A percentile compares a stretch with the other conserved stretches of the same genome.
phyloP scores from a whole-genome alignment of 2,797 vertebrate genomes.

The Helicolenus hilgendorfi region DNA sequence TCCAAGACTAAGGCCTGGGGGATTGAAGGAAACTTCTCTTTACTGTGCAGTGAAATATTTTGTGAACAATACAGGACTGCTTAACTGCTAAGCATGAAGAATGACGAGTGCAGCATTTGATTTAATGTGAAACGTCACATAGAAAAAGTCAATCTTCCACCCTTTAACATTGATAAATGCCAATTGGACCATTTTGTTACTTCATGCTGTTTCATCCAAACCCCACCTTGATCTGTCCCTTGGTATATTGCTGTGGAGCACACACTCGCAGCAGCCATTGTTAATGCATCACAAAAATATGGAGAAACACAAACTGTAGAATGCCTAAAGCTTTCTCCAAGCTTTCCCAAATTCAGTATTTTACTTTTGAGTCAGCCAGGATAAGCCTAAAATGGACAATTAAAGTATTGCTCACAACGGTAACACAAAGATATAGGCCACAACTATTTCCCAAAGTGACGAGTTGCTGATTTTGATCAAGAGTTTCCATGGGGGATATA shows the following conservation, averaged over 20 bases:
- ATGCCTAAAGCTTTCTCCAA: slow-evolving; percentile 94
- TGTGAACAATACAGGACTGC: slow-evolving; percentile 51
- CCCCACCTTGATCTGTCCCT: slow-evolving; percentile 95
- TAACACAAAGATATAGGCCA: slow-evolving; percentile 99
- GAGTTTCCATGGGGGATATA: slow-evolving; percentile 72
- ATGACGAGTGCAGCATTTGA: slow-evolving; percentile 44
- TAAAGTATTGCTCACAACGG: slow-evolving; percentile 86
- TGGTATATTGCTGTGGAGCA: slow-evolving; percentile 96
- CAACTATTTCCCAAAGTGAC: slow-evolving; percentile 81
- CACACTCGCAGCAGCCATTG: slow-evolving; percentile 98
- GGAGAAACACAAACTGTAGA: slow-evolving; percentile 90
- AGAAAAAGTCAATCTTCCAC: slow-evolving; percentile 24
- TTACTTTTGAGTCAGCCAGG: slow-evolving; percentile 95
- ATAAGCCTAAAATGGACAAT: slow-evolving; percentile 92
- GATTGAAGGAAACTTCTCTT: slow-evolving; percentile 66
- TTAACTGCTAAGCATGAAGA: slow-evolving; percentile 52
- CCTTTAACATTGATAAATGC: slow-evolving; percentile 31
- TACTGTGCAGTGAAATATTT: slow-evolving; percentile 66
- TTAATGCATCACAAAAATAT: slow-evolving; percentile 93
- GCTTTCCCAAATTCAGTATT: slow-evolving; percentile 93
- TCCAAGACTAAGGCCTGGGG: slow-evolving; percentile 68
- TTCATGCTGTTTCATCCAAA: slow-evolving; percentile 93
- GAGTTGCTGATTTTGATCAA: slow-evolving; percentile 46
- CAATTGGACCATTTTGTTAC: slow-evolving; percentile 64
- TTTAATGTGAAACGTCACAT: slow-evolving; percentile 52